Conservation (phyloP, 2,888 invertebrate species). For the Lumbricus terrestris region DNA sequence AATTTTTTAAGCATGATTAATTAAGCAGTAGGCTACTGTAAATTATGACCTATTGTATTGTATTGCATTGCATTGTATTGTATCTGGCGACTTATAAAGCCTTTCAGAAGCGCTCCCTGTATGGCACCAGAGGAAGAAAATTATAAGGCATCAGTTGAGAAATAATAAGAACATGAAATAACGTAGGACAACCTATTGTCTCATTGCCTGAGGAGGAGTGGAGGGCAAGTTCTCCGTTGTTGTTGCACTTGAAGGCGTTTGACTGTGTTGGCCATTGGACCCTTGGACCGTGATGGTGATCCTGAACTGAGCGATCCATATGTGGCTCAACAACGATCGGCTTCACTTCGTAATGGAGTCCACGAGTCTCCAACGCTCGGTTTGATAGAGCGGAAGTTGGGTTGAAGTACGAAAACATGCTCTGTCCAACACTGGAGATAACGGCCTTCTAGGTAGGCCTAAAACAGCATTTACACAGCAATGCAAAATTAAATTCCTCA, state of each 20-base stretch:
- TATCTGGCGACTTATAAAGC: too few species aligned
- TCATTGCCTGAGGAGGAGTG: background rate
- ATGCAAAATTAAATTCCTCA: background rate
- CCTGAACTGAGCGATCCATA: background rate
- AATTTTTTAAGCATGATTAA: too few species aligned
- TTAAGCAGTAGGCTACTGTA: too few species aligned
- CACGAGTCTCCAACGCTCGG: background rate
- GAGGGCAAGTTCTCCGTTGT: background rate
- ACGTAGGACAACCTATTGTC: background rate
- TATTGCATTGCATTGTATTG: too few species aligned
- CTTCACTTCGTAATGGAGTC: background rate
- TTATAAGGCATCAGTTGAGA: too few species aligned
- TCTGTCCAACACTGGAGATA: background rate
- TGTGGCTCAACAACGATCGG: background rate
- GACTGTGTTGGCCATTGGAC: background rate
- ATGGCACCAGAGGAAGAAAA: too few species aligned
- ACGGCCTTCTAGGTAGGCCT: background rate
- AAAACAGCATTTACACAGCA: background rate
- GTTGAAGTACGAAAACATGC: background rate
- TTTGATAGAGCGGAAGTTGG: background rate
- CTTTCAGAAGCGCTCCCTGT: too few species aligned
- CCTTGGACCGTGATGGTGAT: background rate
- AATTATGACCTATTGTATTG: too few species aligned
- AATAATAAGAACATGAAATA: background rate
- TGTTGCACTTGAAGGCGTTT: background rate